Evolutionary conservation across 2,888 invertebrate species (phyloP).

Genomic region (Ypsolopha sequella): DNA sequence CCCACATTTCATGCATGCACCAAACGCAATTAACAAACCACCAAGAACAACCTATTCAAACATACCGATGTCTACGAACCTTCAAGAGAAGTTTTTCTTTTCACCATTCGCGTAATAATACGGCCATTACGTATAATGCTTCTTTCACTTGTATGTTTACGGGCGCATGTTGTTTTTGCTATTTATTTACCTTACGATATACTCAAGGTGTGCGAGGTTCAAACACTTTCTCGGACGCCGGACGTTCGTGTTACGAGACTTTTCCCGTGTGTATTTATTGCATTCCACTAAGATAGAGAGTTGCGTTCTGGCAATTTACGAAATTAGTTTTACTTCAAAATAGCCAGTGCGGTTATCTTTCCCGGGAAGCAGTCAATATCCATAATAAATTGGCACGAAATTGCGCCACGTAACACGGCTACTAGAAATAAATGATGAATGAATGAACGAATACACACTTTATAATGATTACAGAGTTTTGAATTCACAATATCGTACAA

Average conservation of each 20-base stretch:
- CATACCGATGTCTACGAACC: background rate
- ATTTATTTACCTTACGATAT: background rate
- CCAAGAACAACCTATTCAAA: conserved; percentile 2
- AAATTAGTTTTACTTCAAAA: background rate
- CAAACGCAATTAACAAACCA: conserved; percentile 5
- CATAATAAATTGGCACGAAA: no score
- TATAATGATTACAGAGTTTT: no score
- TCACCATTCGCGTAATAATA: background rate
- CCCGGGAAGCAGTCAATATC: no score
- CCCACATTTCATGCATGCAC: conserved; percentile 13
- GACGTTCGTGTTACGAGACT: conserved; percentile 1
- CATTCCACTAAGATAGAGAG: background rate
- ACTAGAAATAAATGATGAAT: no score
- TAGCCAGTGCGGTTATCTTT: background rate
- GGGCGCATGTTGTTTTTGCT: background rate
- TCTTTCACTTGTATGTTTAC: background rate
- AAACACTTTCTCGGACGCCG: background rate
- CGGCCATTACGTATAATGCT: background rate
- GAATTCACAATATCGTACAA: no score
- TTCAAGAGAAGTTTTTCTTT: background rate
- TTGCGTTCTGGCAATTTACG: background rate
- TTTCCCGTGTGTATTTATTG: background rate
- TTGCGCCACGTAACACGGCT: no score
- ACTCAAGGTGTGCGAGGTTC: background rate
- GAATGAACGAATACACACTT: no score